Conservation (phyloP, 2,113 vertebrate genomes). For the Dasyornis broadbenti region DNA sequence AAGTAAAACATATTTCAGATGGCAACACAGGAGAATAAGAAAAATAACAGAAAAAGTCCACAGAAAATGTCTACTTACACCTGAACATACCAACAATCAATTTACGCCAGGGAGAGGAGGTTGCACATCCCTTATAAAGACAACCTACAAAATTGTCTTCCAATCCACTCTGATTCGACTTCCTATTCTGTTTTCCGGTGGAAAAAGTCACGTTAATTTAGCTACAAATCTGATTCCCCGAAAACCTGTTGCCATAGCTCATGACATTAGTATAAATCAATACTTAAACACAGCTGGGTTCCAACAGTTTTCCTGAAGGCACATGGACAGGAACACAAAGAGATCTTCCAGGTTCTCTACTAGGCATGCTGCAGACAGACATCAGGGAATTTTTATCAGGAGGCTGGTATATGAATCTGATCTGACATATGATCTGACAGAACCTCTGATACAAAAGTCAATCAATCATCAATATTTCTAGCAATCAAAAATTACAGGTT, state of each 20-base stretch:
- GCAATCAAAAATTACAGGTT: not conserved
- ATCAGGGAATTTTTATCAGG: not conserved
- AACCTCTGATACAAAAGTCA: not conserved
- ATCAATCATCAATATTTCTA: not conserved
- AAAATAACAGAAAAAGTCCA: not conserved
- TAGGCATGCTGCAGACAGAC: not conserved
- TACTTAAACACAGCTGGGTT: not conserved
- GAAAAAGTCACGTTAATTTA: not conserved
- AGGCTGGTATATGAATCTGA: not conserved
- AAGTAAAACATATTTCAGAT: not conserved
- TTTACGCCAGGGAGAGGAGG: not conserved
- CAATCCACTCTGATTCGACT: not conserved
- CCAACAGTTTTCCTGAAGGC: not conserved
- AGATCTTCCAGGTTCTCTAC: not conserved
- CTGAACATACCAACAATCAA: not conserved
- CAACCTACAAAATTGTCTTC: not conserved
- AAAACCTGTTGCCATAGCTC: not conserved
- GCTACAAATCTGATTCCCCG: not conserved
- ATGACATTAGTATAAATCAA: not conserved
- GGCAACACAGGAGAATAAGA: not conserved
- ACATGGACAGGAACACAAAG: not conserved
- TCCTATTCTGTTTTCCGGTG: not conserved
- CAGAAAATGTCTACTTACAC: not conserved
- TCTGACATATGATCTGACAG: not conserved
- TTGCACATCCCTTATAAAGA: not conserved